These are phyloP conservation scores for Nephrotoma guestfalica DNA, from an alignment of 2,888 invertebrate species.

Conservation along the genomic window DNA sequence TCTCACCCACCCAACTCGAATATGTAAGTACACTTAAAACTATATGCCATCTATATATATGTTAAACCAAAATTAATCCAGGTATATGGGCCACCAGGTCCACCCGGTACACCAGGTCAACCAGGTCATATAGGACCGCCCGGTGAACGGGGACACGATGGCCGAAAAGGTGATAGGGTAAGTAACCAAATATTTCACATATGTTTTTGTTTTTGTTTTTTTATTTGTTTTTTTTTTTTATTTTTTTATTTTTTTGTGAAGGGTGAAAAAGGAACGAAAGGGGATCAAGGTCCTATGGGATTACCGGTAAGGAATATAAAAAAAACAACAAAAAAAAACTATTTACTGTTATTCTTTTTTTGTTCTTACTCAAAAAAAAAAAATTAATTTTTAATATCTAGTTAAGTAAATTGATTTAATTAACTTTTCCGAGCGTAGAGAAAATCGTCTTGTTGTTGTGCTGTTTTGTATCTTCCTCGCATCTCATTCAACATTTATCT, in stretches of 20 bases:
- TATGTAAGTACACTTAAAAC: conserved; percentile 23
- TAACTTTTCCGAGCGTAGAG: background rate
- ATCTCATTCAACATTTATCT: background rate
- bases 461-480: background rate
- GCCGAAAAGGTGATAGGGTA: conserved; percentile 67
- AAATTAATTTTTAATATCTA: background rate
- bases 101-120: conserved; percentile 50
- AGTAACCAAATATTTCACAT: conserved; percentile 24
- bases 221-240: background rate
- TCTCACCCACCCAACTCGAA: conserved; percentile 29
- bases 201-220: conserved; percentile 5
- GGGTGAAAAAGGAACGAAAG: conserved; percentile 31
- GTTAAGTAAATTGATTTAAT: background rate
- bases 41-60: conserved; percentile 5
- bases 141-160: conserved; percentile 54
- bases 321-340: background rate
- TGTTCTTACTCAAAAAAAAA: background rate
- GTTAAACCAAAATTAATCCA: conserved; percentile 17
- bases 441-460: background rate
- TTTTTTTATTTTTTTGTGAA: conserved; percentile 13
- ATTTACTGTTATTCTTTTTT: background rate
- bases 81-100: conserved; percentile 46
- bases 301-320: conserved; percentile 62
- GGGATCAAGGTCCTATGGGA: conserved; percentile 74
- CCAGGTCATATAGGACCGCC: conserved; percentile 39